Evolutionary conservation across 2,888 invertebrate species (phyloP).

Genomic region (Xestoiulus laeticollis): DNA sequence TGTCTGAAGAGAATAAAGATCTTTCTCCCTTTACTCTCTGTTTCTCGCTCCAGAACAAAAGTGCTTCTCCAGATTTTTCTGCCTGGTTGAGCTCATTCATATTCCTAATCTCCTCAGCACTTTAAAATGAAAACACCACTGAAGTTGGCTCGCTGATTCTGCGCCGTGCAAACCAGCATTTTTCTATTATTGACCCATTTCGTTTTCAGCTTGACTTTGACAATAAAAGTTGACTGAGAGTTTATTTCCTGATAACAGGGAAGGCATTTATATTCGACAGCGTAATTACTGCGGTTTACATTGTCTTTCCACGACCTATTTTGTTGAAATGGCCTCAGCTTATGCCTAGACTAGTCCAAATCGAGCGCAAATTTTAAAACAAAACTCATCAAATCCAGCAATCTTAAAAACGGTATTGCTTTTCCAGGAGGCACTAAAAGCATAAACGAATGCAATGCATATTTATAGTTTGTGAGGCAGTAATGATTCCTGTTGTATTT

Average conservation of each 20-base stretch:
- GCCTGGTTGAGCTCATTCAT: constrained; percentile 48
- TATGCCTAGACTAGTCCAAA: neutral
- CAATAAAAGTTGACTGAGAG: constrained; percentile 50
- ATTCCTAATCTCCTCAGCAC: constrained; percentile 46
- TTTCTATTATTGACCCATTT: constrained; percentile 46
- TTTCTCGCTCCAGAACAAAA: constrained; percentile 34
- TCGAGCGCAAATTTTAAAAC: neutral
- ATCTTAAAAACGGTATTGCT: neutral
- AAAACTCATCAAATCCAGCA: neutral
- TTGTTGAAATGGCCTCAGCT: neutral
- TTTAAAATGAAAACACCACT: constrained; percentile 47
- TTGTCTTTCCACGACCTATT: constrained; percentile 17
- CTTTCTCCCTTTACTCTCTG: constrained; percentile 20
- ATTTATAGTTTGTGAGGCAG: neutral
- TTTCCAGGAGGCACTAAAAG: neutral
- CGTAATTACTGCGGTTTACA: constrained; percentile 44
- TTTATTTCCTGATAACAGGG: constrained; percentile 44
- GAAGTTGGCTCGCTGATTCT: neutral
- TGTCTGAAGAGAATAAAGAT: constrained; percentile 46
- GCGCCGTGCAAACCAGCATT: neutral
- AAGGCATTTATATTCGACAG: constrained; percentile 48
- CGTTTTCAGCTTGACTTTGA: constrained; percentile 45
- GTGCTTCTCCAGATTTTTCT: constrained; percentile 45
- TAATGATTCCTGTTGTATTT: neutral
- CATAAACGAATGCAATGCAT: neutral